Evolutionary conservation across 2,113 vertebrate genomes (phyloP).

Genomic region (Gobius niger): DNA sequence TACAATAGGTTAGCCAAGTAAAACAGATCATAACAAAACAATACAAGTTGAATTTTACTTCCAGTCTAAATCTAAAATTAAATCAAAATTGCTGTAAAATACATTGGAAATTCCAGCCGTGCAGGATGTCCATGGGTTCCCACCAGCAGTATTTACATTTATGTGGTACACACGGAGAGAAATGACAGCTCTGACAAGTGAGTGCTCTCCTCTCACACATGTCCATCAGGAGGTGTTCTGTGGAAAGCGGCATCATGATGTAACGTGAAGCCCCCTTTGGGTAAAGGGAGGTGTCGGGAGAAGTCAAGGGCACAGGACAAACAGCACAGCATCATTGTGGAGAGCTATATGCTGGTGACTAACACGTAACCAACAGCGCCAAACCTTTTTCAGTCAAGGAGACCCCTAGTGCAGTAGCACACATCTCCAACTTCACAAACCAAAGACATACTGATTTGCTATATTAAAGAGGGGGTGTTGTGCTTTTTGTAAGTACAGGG

Average conservation of each 20-base stretch:
- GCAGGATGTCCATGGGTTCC: too few species aligned
- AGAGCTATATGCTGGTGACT: background rate
- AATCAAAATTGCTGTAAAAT: too few species aligned
- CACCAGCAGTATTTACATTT: background rate
- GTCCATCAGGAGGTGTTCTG: slow-evolving; percentile 10
- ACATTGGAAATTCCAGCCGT: too few species aligned
- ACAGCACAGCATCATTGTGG: slow-evolving; percentile 1
- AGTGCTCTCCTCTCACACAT: background rate
- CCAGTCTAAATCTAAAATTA: too few species aligned
- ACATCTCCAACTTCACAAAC: too few species aligned
- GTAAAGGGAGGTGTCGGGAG: slow-evolving; percentile 7
- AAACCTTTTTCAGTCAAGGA: too few species aligned
- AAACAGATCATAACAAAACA: background rate
- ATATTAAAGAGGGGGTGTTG: too few species aligned
- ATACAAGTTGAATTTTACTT: background rate
- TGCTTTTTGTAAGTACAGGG: too few species aligned
- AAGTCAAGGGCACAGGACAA: background rate
- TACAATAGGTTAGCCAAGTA: background rate
- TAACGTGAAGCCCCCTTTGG: slow-evolving; percentile 19
- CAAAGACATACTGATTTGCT: too few species aligned
- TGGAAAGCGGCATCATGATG: slow-evolving; percentile 24
- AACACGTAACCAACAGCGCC: too few species aligned
- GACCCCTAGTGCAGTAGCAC: too few species aligned
- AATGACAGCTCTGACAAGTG: slow-evolving; percentile 16
- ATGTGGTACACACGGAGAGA: slow-evolving; percentile 2